Conservation (phyloP, 2,888 invertebrate species). For the Dyspetes luteomarginatus region DNA sequence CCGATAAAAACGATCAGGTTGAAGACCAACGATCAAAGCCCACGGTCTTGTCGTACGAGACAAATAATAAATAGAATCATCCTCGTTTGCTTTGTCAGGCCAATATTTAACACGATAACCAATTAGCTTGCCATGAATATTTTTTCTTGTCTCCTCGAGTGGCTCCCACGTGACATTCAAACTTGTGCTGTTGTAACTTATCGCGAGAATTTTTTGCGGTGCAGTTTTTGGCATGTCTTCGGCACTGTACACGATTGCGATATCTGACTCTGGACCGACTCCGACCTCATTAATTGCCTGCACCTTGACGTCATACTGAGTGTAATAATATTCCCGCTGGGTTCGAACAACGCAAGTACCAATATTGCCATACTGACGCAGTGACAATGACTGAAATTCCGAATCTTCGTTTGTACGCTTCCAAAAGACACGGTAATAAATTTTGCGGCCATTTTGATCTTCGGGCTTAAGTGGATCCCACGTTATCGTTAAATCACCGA, state of each 20-base stretch:
- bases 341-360: slow-evolving; percentile 92
- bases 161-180: slow-evolving; percentile 96
- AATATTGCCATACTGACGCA: slow-evolving; percentile 90
- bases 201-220: slow-evolving; percentile 91
- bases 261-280: slow-evolving; percentile 91
- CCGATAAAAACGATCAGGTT: slow-evolving; percentile 96
- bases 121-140: slow-evolving; percentile 94
- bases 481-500: slow-evolving; percentile 95
- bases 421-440: slow-evolving; percentile 96
- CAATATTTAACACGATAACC: slow-evolving; percentile 98
- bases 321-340: slow-evolving; percentile 90
- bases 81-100: slow-evolving; percentile 90
- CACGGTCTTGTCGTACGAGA: slow-evolving; percentile 93
- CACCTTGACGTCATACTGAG: slow-evolving; percentile 93
- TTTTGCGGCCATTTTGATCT: slow-evolving; percentile 94
- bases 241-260: slow-evolving; percentile 91
- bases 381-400: slow-evolving; percentile 90
- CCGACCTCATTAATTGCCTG: slow-evolving; percentile 93
- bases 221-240: slow-evolving; percentile 96
- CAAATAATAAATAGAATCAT: slow-evolving; percentile 92
- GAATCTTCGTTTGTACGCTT: slow-evolving; percentile 89
- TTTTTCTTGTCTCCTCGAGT: slow-evolving; percentile 92
- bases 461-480: slow-evolving; percentile 92
- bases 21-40: slow-evolving; percentile 96
- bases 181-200: slow-evolving; percentile 95